Evolutionary conservation across 2,797 vertebrate genomes (phyloP), one percentile per base, ranked within the genome.

Genomic region (Siniperca undulata): DNA sequence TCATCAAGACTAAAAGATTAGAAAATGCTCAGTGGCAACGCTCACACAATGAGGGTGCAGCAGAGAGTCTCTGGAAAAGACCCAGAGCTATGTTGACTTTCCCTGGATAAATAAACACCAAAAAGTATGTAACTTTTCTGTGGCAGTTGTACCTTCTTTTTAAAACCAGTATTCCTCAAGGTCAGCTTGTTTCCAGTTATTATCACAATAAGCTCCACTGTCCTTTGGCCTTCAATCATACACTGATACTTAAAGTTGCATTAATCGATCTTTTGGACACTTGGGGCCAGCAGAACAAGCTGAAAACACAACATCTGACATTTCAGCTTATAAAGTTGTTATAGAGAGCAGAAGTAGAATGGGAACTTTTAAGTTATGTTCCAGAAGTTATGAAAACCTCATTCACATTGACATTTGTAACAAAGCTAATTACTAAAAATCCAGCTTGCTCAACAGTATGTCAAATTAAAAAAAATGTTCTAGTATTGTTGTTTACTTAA

Each of bases 1-100:
- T 76, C 71, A 83, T 79, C 58, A 71, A 55, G 68, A 78, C 74
- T 48, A 42, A 74, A 53, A 73, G 71, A 77, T 79, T 60, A 65
- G 22, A 22, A 62, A 58, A 17, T 27, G 75, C 44, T 72, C 76
- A n/a, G 60, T 73, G 72, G 40, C 56, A 78, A 70, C 71, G 30
- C 60, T 80, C 60, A 60, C 48, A 61, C 46, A 65, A 61, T 42
- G 40, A 80, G 7, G 3, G 1, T 58, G 60, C 22, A 58, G 62
- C 65, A 69, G 30, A 30, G 67, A 42, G 67, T 46, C 5, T 1
- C 58, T 73, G 55, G 30, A 58, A 52, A 67, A 52, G 13, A 71
- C 24, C 22, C 66, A 36, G 40, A 19, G 74, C 66, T 56, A 24
- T 44, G 38, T 7, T 38, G 4, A 53, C 38, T 48, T 61, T 13